Evolutionary conservation across 2,797 vertebrate species (phyloP), one percentile per base, ranked within the genome.

Genomic region (Urophycis tenuis): DNA sequence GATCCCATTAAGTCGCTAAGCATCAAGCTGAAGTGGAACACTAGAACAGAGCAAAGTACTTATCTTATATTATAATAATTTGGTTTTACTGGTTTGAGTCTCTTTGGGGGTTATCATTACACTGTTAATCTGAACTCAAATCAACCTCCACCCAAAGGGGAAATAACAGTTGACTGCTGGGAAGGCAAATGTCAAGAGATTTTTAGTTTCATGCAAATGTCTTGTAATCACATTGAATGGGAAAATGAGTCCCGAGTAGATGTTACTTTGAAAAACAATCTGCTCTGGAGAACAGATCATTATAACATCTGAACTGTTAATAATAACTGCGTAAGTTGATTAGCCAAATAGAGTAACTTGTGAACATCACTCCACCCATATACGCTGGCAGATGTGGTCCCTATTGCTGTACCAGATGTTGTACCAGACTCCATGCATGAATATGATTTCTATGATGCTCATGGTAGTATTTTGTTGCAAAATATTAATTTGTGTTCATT

Each of bases 301-400:
- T 4, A 36, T 36, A 4, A 41, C 39, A 41, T 41, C 39, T 41
- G 39, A 41, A 41, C n/a, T 41, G 39, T 41, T 4, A 36, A 41
- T 41, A 41, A 41, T 41, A 41, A 49, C 19, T 49, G 41, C 5
- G 15, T 1, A 49, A 17, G 12, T 49, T 49, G 41, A 17, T 49
- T 17, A 5, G 12, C 39, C 7, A 60, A n/a, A 60, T 70, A 30
- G 29, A 73, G 32, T 73, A 15, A 71, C 30, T 78, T 76, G 69
- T 72, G 17, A 85, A 75, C 74, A 70, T 78, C 81, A 74, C 81
- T 69, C 77, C 70, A 77, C 60, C 73, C 17, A 71, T 17, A 17
- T 19, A 71, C 69, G 17, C 69, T 31, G 32, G 67, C 29, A 15
- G 14, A 32, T 29, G 2, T 69, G 64, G n/a, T n/a, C n/a, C n/a